Evolutionary conservation across 1,140 invertebrate genomes (phyloP).

Genomic region (Cryptotermes secundus): DNA sequence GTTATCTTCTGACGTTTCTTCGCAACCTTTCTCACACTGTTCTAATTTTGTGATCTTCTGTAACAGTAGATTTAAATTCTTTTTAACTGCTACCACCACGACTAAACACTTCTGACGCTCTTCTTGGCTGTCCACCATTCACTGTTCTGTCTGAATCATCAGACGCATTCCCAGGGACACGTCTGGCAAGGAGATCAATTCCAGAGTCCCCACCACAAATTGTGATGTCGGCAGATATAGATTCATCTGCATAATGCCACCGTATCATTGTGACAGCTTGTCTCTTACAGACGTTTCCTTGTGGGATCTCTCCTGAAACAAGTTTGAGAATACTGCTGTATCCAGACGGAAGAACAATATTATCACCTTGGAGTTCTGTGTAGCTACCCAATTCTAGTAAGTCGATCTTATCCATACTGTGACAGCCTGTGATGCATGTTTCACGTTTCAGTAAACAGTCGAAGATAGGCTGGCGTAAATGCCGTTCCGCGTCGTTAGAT

Average conservation of each 20-base stretch:
- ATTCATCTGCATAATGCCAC: slow-evolving; percentile 58
- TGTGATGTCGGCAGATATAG: slow-evolving; percentile 39
- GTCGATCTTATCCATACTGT: slow-evolving; percentile 87
- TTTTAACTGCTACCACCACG: slow-evolving; percentile 40
- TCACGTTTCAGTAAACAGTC: slow-evolving; percentile 89
- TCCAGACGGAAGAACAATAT: slow-evolving; percentile 84
- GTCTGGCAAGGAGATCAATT: slow-evolving; percentile 42
- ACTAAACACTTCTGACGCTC: slow-evolving; percentile 37
- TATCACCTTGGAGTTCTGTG: slow-evolving; percentile 90
- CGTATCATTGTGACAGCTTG: slow-evolving; percentile 73
- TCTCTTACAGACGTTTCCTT: slow-evolving; percentile 65
- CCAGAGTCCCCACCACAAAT: slow-evolving; percentile 50
- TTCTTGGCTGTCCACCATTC: slow-evolving; percentile 48
- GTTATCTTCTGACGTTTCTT: background rate
- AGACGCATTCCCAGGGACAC: slow-evolving; percentile 59
- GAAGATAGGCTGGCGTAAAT: slow-evolving; percentile 78
- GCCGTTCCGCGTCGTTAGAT: slow-evolving; percentile 68
- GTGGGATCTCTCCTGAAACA: slow-evolving; percentile 73
- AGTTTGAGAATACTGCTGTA: slow-evolving; percentile 87
- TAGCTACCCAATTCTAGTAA: slow-evolving; percentile 86
- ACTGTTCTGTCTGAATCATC: slow-evolving; percentile 75
- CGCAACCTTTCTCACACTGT: background rate
- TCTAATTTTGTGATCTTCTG: background rate
- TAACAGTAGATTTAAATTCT: slow-evolving; percentile 30
- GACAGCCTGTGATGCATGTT: slow-evolving; percentile 92